Base-by-base conservation (phyloP, 2,797 vertebrate genomes). In the Oryzias dopingdopingensis region DNA sequence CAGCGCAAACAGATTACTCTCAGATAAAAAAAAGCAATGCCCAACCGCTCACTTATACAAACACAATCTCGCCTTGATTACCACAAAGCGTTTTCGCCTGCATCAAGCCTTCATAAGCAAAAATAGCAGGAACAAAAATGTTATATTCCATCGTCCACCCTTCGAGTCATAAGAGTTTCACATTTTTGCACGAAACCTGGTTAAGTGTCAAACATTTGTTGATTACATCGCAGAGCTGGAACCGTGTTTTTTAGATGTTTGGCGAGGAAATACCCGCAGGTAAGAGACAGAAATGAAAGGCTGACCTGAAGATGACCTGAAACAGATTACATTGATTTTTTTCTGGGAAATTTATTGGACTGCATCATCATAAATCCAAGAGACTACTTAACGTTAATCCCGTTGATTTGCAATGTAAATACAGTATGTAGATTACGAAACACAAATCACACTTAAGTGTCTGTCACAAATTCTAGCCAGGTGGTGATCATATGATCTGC, bases 1-100 rank as follows among this genome's bases (percentile, higher is more conserved):
- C 76, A 63, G 73, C 52, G 61, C 79, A 84, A 84, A 80, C 80
- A 83, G 76, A 88, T 88, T 81, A 80, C 86, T 81, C 67, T 68
- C 75, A 76, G 86, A 87, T 87, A 81, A 81, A 86, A 22, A 22
- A 83, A 59, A 59, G 74, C 37, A 72, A 82, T 70, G 73, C 68
- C 79, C 74, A 76, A 20, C 61, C 53, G 18, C 46, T 81, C 74
- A 46, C 50, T 82, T 81, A 74, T 45, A 64, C 79, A 74, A 78
- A 84, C 77, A 77, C 80, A 83, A 85, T 88, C 75, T 88, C 60
- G 49, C 48, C 55, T 32, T 77, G 83, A 84, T 86, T 76, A 79
- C 72, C 41, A 12, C 70, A 41, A 58, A 78, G 62, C 51, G 15
- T 57, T 67, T 60, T 73, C 67, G 56, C 48, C 76, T 2, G 60